Conservation (phyloP, 1,140 invertebrate genomes). For the Atta texana region DNA sequence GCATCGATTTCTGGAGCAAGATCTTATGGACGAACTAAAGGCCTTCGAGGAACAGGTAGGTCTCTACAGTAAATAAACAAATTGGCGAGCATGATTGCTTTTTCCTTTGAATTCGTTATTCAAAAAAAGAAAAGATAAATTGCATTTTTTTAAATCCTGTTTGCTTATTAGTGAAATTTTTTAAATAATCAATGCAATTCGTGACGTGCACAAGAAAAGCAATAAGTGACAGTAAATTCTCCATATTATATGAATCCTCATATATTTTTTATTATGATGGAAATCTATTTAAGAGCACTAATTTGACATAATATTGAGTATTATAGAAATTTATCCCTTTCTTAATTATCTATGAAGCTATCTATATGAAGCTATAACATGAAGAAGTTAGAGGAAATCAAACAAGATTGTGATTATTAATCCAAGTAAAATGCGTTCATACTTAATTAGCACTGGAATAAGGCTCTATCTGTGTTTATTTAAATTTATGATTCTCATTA, state of each 20-base stretch:
- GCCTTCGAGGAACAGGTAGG: constrained; percentile 83
- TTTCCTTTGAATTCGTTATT: background rate
- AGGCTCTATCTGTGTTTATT: background rate
- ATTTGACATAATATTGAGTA: no score
- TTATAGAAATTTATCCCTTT: background rate
- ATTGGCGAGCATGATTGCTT: background rate
- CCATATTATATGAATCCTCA: background rate
- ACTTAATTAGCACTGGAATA: background rate
- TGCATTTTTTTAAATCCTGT: background rate
- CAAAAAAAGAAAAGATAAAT: background rate
- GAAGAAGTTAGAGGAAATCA: background rate
- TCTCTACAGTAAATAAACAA: background rate
- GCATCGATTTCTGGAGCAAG: constrained; percentile 78
- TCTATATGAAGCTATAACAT: background rate
- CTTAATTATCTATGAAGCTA: background rate
- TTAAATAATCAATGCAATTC: background rate
- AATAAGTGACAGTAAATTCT: background rate
- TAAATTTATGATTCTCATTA: no score
- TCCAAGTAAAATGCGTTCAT: background rate
- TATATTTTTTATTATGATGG: no score
- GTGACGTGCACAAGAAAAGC: background rate
- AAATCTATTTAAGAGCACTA: no score
- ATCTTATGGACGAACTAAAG: constrained; percentile 81
- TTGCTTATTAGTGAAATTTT: background rate
- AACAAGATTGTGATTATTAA: background rate